phyloP scores from a whole-genome alignment of 2,797 vertebrate genomes.

The Anguilla marmorata region DNA sequence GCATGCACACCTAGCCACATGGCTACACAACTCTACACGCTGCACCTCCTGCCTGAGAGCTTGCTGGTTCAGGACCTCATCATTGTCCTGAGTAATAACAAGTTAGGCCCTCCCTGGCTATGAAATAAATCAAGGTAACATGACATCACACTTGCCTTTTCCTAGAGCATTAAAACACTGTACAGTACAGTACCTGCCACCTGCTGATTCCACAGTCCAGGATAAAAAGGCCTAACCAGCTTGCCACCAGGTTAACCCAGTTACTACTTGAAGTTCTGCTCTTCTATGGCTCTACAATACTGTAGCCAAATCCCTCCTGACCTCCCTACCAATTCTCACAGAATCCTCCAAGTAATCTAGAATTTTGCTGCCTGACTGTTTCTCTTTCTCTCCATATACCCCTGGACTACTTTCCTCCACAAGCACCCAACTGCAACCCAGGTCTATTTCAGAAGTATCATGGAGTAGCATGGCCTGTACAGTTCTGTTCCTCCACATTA shows the following conservation, averaged over 20 bases:
- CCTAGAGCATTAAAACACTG: background rate
- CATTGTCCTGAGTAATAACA: background rate
- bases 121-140: background rate
- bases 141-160: background rate
- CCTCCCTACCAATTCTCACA: too few relatives aligned
- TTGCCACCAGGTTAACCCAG: fast-evolving
- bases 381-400: background rate
- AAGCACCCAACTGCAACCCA: background rate
- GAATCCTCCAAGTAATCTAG: too few relatives aligned
- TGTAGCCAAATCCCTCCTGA: background rate
- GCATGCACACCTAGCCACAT: background rate
- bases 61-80: background rate
- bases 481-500: background rate
- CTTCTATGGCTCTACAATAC: background rate
- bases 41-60: background rate
- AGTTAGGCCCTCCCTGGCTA: background rate
- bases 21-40: background rate
- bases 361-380: background rate
- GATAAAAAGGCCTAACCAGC: background rate
- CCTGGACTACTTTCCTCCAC: background rate
- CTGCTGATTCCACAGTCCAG: background rate
- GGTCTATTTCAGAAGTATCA: background rate
- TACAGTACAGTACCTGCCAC: background rate
- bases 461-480: background rate
- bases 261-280: background rate